phyloP scores from a whole-genome alignment of 2,797 vertebrate genomes.

The Limnodromus scolopaceus region DNA sequence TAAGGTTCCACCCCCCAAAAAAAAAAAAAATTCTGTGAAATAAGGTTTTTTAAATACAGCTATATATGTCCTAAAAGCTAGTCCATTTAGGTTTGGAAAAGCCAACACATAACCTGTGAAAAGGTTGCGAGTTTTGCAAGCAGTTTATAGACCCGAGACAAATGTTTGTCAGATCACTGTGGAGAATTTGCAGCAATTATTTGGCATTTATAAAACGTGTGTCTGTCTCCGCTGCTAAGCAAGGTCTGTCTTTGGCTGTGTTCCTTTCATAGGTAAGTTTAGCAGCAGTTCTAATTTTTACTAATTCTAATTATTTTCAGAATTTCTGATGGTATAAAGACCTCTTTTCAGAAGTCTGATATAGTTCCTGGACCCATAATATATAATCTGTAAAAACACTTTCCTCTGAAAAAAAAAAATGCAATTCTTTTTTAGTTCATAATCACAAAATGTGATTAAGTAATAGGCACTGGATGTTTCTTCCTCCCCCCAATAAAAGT shows the following conservation, averaged over 20 bases:
- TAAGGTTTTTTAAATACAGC: background rate
- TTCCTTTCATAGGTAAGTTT: background rate
- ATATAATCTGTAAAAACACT: background rate
- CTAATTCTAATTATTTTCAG: background rate
- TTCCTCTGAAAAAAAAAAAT: background rate
- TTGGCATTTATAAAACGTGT: background rate
- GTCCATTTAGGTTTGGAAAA: background rate
- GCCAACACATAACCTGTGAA: background rate
- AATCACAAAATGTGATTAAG: background rate
- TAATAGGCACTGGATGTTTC: background rate
- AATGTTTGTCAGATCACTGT: background rate
- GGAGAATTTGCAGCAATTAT: background rate
- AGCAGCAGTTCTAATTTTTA: background rate
- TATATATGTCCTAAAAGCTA: background rate
- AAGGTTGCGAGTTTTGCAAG: background rate
- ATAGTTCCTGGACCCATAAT: too few relatives aligned
- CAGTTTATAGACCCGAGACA: background rate
- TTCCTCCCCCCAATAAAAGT: background rate
- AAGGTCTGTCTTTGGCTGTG: background rate
- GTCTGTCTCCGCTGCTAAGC: background rate
- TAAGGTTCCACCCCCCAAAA: fast-evolving
- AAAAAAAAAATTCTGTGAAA: background rate
- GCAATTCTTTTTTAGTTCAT: background rate
- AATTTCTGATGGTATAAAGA: background rate
- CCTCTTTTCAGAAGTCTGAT: background rate